These are phyloP conservation scores for Cydia splendana DNA, from an alignment of 1,140 invertebrate genomes.

Conservation along the genomic window DNA sequence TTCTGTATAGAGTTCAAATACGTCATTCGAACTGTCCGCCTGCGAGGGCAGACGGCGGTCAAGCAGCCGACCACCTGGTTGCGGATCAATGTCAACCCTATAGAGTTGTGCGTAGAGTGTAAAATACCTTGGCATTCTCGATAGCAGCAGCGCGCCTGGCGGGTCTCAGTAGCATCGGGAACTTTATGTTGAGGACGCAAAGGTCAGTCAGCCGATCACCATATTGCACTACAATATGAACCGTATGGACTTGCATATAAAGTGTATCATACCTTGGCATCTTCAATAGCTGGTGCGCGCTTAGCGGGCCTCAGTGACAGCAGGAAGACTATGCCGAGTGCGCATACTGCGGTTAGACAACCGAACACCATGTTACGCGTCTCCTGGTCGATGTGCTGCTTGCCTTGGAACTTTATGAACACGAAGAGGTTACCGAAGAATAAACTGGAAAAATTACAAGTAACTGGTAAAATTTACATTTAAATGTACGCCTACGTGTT, in stretches of 20 bases:
- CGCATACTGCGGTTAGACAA: constrained; percentile 85
- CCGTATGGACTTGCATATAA: not conserved
- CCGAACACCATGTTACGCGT: constrained; percentile 88
- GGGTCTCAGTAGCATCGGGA: constrained; percentile 83
- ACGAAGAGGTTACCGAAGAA: constrained; percentile 97
- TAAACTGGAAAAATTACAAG: constrained; percentile 83
- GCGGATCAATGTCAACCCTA: constrained; percentile 54
- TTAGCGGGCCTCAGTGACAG: constrained; percentile 82
- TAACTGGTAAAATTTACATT: not conserved
- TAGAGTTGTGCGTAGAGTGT: not conserved
- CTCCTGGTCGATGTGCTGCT: constrained; percentile 82
- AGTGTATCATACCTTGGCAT: constrained; percentile 71
- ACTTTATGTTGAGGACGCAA: constrained; percentile 80
- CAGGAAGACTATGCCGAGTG: constrained; percentile 86
- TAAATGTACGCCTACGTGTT: no score
- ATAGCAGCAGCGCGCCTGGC: constrained; percentile 65
- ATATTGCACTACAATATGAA: constrained; percentile 75
- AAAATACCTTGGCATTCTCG: constrained; percentile 76
- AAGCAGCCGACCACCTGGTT: constrained; percentile 89
- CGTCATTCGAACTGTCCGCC: constrained; percentile 76
- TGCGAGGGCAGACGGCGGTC: constrained; percentile 84
- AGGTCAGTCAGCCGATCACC: constrained; percentile 89
- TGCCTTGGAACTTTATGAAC: constrained; percentile 92
- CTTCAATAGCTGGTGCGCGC: constrained; percentile 58
- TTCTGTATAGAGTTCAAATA: no score